These are phyloP conservation scores for Charadrius vociferus DNA, from an alignment of 2,113 vertebrate species.

Conservation along the genomic window DNA sequence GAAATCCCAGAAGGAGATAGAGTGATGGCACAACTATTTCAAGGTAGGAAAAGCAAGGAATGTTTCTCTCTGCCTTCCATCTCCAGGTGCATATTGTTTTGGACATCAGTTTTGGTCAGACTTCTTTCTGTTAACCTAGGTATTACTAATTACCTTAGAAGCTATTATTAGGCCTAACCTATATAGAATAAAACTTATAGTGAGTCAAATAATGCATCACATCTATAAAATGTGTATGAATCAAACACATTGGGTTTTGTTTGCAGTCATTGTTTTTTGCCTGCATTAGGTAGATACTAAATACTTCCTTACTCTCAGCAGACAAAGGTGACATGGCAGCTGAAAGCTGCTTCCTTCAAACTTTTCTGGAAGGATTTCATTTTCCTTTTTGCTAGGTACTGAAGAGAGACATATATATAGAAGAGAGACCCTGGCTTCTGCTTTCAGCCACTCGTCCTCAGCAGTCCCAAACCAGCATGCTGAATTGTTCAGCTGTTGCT, in stretches of 20 bases:
- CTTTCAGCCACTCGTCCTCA: background rate
- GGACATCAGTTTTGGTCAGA: background rate
- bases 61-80: background rate
- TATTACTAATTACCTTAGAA: background rate
- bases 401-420: background rate
- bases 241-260: background rate
- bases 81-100: background rate
- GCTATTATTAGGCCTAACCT: background rate
- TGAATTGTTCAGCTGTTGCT: slow-evolving; percentile 31
- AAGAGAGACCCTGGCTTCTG: background rate
- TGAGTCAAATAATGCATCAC: background rate
- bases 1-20: background rate
- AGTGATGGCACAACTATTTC: background rate
- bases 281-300: background rate
- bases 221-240: background rate
- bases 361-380: background rate
- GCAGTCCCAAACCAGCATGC: slow-evolving; percentile 22
- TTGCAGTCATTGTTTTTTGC: background rate
- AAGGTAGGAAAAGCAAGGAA: background rate
- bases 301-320: background rate
- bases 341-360: background rate
- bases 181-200: background rate
- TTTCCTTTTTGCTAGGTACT: background rate
- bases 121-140: background rate
- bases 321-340: background rate